Base-by-base conservation (phyloP, 1,140 invertebrate species). In the Drosophila dunni region DNA sequence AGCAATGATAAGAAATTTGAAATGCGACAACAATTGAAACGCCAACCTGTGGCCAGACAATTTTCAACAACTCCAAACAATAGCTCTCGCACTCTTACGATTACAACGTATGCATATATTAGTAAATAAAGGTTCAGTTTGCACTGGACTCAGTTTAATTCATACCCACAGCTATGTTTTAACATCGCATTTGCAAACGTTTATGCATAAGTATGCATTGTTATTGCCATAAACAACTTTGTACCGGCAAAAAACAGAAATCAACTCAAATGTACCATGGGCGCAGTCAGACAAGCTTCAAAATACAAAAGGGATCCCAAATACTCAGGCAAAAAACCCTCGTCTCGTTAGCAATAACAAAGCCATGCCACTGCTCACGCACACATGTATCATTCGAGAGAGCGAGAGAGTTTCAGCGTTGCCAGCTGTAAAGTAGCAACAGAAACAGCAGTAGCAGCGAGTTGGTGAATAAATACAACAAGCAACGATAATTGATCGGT, bases 401-500 rank as follows among this genome's bases (percentile, higher is more conserved):
- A 56, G 44, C 34, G 10, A 57, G 46, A 70, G 50, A 63, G 50
- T 6, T 6, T 8, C 10, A 66, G 72, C 20, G 11, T 75, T 75
- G 72, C 72, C 72, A 75, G 53, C 45, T 58, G 15, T 4, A 71
- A 70, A 9, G 10, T 7, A 38, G 15, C 24, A 29, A 5, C 24
- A 20, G 2, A 20, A 20, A 20, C 48, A 42, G 60, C 62, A 34
- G 40, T 29, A 42, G 17, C 51, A 63, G 51, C 66, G 58, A 70
- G 72, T 64, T 9, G 34, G 4, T 34, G 24, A 36, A 34, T 38
- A 56, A 69, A 62, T 62, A 33, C 53, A 20, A 38, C 53, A 64
- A 67, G 67, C 72, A 70, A 70, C 46, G 20, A 69, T 75, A 34
- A 51, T 29, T 17, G 66, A 75, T 75, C 72, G 36, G 44, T 57